Evolutionary conservation across 2,797 vertebrate species (phyloP).

Genomic region (Lepidocolaptes lacrymiger): DNA sequence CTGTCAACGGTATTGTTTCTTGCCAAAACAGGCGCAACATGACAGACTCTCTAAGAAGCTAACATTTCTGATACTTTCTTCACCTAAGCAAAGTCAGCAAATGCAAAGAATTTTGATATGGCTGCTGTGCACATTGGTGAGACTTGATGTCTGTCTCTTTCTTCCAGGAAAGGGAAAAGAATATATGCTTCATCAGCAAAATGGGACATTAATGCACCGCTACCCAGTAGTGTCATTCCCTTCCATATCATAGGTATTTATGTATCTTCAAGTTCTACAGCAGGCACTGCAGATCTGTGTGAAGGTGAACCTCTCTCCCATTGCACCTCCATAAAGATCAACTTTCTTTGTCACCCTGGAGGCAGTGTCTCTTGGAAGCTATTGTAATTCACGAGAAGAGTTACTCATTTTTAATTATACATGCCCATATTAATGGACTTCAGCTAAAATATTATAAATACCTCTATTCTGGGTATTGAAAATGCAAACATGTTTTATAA

Average conservation of each 20-base stretch:
- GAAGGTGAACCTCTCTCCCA: neutral
- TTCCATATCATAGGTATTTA: neutral
- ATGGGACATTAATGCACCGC: neutral
- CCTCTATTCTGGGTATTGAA: conserved; percentile 6
- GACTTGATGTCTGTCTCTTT: neutral
- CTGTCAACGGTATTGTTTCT: neutral
- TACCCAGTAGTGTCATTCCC: neutral
- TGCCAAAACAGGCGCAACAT: neutral
- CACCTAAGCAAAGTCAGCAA: neutral
- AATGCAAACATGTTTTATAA: neutral
- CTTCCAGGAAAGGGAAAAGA: neutral
- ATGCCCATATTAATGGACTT: neutral
- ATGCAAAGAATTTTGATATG: neutral
- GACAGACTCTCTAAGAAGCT: neutral
- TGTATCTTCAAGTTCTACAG: neutral
- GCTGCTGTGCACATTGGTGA: neutral
- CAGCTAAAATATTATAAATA: conserved; percentile 13
- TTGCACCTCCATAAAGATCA: neutral
- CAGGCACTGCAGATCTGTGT: neutral
- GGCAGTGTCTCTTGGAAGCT: neutral
- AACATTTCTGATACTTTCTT: neutral
- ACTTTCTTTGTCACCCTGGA: neutral
- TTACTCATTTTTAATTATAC: neutral
- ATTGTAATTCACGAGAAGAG: neutral
- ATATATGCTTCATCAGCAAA: neutral